Conservation (phyloP, 2,113 vertebrate species). For the Blennius ocellaris region DNA sequence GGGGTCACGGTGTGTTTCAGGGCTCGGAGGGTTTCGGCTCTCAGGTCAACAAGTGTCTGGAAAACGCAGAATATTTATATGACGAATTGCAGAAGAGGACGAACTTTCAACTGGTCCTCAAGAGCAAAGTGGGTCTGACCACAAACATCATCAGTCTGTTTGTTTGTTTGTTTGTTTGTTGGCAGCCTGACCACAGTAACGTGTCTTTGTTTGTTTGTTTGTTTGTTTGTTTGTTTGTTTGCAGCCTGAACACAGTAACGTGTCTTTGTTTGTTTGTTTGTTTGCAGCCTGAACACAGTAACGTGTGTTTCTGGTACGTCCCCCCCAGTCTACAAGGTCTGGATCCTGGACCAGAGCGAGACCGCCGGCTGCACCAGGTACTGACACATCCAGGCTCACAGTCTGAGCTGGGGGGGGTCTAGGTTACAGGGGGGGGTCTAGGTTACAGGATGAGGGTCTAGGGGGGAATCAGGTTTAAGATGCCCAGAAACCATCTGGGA, state of each 20-base stretch:
- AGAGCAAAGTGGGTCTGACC: slow-evolving; percentile 64
- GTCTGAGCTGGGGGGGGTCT: too few relatives aligned
- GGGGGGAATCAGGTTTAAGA: too few relatives aligned
- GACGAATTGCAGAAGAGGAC: slow-evolving; percentile 75
- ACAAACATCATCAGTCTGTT: too few relatives aligned
- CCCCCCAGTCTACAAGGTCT: slow-evolving; percentile 72
- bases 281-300: slow-evolving; percentile 79
- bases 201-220: too few relatives aligned
- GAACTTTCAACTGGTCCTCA: slow-evolving; percentile 80
- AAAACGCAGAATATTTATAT: slow-evolving; percentile 82
- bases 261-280: too few relatives aligned
- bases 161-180: too few relatives aligned
- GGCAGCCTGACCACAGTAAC: too few relatives aligned
- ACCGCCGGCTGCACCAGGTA: slow-evolving; percentile 76
- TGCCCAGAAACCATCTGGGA: too few relatives aligned
- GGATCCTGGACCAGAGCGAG: slow-evolving; percentile 48
- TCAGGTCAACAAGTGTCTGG: slow-evolving; percentile 80
- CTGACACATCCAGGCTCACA: neutral
- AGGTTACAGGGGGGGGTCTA: too few relatives aligned
- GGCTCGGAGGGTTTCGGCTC: slow-evolving; percentile 77
- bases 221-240: too few relatives aligned
- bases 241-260: too few relatives aligned
- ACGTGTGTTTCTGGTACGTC: slow-evolving; percentile 82
- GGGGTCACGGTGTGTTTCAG: slow-evolving; percentile 48
- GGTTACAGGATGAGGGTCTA: too few relatives aligned